A percentile compares a stretch with the other conserved stretches of the same genome.
phyloP scores from a whole-genome alignment of 2,797 vertebrate species.

The Muscicapa comitata region DNA sequence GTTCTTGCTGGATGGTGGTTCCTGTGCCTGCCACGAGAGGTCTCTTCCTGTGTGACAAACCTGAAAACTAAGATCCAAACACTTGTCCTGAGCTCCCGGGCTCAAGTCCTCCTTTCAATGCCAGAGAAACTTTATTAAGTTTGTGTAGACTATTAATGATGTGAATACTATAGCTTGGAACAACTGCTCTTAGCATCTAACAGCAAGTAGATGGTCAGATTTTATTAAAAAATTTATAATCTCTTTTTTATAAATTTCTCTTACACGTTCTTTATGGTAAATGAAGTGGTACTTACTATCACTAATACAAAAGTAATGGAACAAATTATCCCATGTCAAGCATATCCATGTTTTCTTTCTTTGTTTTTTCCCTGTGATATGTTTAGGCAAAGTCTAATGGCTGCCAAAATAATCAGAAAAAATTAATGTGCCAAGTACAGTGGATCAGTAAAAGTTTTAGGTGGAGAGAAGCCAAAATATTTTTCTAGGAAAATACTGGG shows the following conservation, averaged over 20 bases:
- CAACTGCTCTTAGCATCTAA: not conserved
- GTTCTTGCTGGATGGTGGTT: not conserved
- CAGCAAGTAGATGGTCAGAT: not conserved
- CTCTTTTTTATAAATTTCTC: not conserved
- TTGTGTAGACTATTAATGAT: not conserved
- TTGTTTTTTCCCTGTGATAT: not conserved
- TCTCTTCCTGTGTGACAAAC: not conserved
- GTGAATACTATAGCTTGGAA: not conserved
- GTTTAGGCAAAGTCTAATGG: not conserved
- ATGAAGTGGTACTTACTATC: not conserved
- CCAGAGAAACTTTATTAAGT: not conserved
- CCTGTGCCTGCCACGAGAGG: not conserved
- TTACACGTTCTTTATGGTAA: not conserved
- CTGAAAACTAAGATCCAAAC: not conserved
- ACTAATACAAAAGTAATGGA: not conserved
- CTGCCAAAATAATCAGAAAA: constrained; percentile 43
- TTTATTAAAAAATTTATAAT: not conserved
- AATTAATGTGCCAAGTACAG: not conserved
- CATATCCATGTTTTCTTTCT: not conserved
- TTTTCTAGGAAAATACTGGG: constrained; percentile 19
- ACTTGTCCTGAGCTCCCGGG: not conserved
- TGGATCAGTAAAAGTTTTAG: constrained; percentile 17
- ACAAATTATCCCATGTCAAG: not conserved
- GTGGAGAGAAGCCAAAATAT: constrained; percentile 44
- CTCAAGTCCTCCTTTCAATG: not conserved